phyloP scores from a whole-genome alignment of 53 echinoderm and acorn worm genomes.

The Echinarachnius parma region DNA sequence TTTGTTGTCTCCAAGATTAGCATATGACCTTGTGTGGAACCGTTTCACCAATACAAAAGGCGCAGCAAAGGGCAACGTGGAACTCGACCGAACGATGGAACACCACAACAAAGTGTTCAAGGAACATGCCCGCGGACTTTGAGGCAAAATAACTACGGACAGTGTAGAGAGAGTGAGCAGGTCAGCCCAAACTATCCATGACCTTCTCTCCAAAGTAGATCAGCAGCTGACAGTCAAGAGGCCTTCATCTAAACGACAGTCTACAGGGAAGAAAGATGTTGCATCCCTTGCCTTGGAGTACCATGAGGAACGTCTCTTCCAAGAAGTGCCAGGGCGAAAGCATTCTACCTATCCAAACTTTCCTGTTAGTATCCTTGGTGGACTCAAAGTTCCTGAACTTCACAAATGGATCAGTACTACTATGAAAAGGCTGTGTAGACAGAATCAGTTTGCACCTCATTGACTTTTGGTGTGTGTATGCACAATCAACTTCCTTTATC shows the following conservation, averaged over 20 bases:
- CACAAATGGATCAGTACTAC: conserved; percentile 52
- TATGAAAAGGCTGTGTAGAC: conserved; percentile 33
- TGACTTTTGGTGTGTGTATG: too few relatives aligned
- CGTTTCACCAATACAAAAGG: too few relatives aligned
- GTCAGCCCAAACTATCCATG: conserved; percentile 25
- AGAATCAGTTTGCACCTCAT: conserved; percentile 27
- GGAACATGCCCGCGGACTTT: conserved; percentile 1
- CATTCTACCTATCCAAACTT: conserved; percentile 46
- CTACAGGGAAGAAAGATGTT: conserved; percentile 17
- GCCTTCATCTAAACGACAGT: conserved; percentile 24
- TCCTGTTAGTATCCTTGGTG: conserved; percentile 23
- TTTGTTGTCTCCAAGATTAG: too few relatives aligned
- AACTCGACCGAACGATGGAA: too few relatives aligned
- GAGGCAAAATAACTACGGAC: conserved; percentile 35
- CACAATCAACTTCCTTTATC: too few relatives aligned
- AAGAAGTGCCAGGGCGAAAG: conserved; percentile 30
- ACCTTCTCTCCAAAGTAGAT: conserved; percentile 18
- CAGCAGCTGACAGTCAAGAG: conserved; percentile 5
- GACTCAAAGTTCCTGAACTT: conserved; percentile 25
- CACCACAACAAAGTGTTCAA: too few relatives aligned
- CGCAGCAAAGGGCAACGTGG: too few relatives aligned
- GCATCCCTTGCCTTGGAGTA: conserved; percentile 48
- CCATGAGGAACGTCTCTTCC: conserved; percentile 36
- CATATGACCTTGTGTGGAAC: too few relatives aligned
- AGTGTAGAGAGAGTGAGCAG: conserved; percentile 32